Conservation (phyloP, 1,140 invertebrate genomes). For the Hestina assimilis region DNA sequence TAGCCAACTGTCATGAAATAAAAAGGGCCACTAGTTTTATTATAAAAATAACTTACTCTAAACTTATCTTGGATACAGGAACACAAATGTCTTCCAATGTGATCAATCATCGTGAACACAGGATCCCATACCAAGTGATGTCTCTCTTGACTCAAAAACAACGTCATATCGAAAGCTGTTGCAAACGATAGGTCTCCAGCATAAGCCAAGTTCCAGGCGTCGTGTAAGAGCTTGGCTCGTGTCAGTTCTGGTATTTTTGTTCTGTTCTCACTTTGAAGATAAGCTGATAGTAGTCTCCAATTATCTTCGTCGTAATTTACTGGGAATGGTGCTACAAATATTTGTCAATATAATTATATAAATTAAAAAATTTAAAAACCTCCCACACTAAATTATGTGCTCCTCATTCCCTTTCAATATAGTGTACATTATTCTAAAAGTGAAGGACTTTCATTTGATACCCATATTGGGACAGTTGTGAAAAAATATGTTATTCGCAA, state of each 20-base stretch:
- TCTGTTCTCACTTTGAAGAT: conserved; percentile 78
- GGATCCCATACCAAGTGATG: conserved; percentile 88
- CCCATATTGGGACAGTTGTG: too few species aligned
- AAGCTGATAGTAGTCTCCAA: conserved; percentile 86
- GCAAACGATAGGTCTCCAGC: conserved; percentile 86
- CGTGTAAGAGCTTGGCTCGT: conserved; percentile 86
- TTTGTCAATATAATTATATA: neutral
- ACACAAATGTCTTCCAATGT: conserved; percentile 85
- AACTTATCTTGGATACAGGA: conserved; percentile 83
- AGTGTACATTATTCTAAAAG: too few species aligned
- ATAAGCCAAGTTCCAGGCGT: conserved; percentile 88
- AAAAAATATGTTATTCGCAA: too few species aligned
- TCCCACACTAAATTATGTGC: too few species aligned
- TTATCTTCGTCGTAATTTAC: conserved; percentile 90
- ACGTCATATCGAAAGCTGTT: conserved; percentile 86
- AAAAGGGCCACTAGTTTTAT: neutral
- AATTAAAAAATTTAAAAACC: too few species aligned
- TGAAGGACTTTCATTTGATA: too few species aligned
- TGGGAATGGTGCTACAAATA: conserved; percentile 83
- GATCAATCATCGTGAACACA: conserved; percentile 88
- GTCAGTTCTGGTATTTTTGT: conserved; percentile 83
- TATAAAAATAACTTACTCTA: conserved; percentile 69
- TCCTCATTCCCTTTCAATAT: too few species aligned
- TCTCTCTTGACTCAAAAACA: conserved; percentile 84
- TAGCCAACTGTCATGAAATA: too few species aligned